Base-by-base conservation (phyloP, 2,113 vertebrate species). In the Sula dactylatra region DNA sequence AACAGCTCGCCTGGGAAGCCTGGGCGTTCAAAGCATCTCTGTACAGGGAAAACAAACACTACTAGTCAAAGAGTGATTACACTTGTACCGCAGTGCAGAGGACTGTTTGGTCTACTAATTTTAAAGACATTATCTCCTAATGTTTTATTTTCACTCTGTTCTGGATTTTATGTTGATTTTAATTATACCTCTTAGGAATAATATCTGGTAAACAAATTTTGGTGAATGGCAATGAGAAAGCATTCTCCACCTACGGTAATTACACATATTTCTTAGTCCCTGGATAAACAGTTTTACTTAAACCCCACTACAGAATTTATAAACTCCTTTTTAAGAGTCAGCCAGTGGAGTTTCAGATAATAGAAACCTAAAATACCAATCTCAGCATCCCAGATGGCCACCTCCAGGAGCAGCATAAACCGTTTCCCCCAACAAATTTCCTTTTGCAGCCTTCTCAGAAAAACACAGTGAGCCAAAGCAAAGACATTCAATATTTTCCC, bases 121-220 rank as follows among this genome's bases (percentile, higher is more conserved):
- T 85, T 88, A 86, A 93, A 96, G 84, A 86, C 95, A 90, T 95
- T 94, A 88, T 96, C 93, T 94, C 82, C 78, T 95, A 80, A 96
- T 90, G 95, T 96, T 96, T 95, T 95, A 95, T 95, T 96, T 97
- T 88, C 67, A 22, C 89, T 81, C 29, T 73, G 86, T 91, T 95
- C 82, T 90, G 67, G 82, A 90, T 97, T 97, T 96, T 96, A 95
- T 94, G 94, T 93, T 93, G 97, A 95, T 97, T 97, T 97, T 95
- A 97, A 97, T 96, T 91, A 94, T 94, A 95, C 89, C 96, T 97
- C 97, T 96, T 94, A 97, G 93, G 95, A 96, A 96, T 97, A 97
- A 96, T 97, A 96, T 97, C 91, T 94, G 70, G 55, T 73, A 94
- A 95, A 78, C 87, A 89, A 91, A 85, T 96, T 94, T 86, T 80